A percentile compares a stretch with the other conserved stretches of the same genome.
phyloP scores from a whole-genome alignment of 2,888 invertebrate genomes.

The Synanthedon formicaeformis region DNA sequence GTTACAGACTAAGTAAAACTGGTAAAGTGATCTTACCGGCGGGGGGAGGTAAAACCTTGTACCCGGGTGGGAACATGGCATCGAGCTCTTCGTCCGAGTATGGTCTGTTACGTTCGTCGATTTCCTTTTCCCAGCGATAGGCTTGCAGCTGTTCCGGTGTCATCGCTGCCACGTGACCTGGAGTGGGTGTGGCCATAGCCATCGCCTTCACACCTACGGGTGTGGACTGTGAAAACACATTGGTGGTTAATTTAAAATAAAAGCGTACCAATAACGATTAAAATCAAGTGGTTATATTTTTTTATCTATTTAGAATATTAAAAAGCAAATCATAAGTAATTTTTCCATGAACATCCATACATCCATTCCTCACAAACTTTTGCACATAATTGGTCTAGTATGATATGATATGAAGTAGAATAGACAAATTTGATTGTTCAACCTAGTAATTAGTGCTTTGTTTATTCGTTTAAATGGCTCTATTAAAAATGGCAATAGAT shows the following conservation, averaged over 20 bases:
- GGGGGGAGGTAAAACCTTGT: slow-evolving; percentile 96
- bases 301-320: no score
- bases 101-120: slow-evolving; percentile 97
- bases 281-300: no score
- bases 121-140: slow-evolving; percentile 98
- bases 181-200: slow-evolving; percentile 98
- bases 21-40: slow-evolving; percentile 71
- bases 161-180: slow-evolving; percentile 96
- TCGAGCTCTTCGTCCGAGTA: slow-evolving; percentile 98
- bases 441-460: neutral
- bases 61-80: slow-evolving; percentile 97
- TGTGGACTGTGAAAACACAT: slow-evolving; percentile 65
- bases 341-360: no score
- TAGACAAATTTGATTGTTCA: neutral
- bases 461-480: neutral
- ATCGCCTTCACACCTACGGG: slow-evolving; percentile 95
- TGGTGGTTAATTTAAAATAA: no score
- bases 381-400: no score
- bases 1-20: slow-evolving; percentile 8
- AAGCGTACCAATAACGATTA: no score
- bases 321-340: no score
- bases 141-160: slow-evolving; percentile 99
- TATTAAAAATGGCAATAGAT: neutral
- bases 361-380: no score
- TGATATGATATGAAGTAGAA: neutral